A percentile compares a stretch with the other conserved stretches of the same genome.
These are phyloP conservation scores for Eulacestoma nigropectus DNA, from an alignment of 2,113 vertebrate genomes.

Conservation along the genomic window DNA sequence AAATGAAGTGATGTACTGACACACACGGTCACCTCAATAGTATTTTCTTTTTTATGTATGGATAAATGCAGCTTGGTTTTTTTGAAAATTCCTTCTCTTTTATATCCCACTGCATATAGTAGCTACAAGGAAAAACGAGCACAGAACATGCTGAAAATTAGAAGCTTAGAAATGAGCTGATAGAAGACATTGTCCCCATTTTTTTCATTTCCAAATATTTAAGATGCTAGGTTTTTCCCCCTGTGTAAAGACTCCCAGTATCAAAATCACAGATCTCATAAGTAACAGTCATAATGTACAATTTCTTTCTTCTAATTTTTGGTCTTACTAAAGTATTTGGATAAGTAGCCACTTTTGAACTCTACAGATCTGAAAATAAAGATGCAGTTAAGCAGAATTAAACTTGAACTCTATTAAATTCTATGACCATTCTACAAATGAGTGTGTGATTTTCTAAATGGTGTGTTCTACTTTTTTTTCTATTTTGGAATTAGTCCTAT, in stretches of 20 bases:
- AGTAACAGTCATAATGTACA: neutral
- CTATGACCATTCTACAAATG: neutral
- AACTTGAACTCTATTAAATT: neutral
- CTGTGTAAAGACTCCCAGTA: neutral
- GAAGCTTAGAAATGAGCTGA: neutral
- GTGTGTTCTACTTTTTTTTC: neutral
- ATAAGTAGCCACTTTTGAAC: neutral
- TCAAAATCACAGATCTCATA: neutral
- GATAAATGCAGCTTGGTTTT: conserved; percentile 1
- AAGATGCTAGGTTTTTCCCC: neutral
- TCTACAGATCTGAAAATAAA: neutral
- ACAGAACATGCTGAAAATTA: neutral
- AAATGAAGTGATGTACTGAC: conserved; percentile 18
- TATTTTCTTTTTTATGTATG: conserved; percentile 28
- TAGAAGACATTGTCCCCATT: neutral
- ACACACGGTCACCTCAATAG: neutral
- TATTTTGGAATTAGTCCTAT: neutral
- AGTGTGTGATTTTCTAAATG: neutral
- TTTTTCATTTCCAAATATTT: neutral
- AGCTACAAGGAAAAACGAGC: neutral
- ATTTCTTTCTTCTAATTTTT: neutral
- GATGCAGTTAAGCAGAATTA: neutral
- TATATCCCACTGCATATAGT: neutral
- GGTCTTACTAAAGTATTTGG: neutral
- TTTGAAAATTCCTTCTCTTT: conserved; percentile 10